Evolutionary conservation across 2,888 invertebrate species (phyloP), one percentile per base, ranked within the genome.

Genomic region (Drosophila antonietae): DNA sequence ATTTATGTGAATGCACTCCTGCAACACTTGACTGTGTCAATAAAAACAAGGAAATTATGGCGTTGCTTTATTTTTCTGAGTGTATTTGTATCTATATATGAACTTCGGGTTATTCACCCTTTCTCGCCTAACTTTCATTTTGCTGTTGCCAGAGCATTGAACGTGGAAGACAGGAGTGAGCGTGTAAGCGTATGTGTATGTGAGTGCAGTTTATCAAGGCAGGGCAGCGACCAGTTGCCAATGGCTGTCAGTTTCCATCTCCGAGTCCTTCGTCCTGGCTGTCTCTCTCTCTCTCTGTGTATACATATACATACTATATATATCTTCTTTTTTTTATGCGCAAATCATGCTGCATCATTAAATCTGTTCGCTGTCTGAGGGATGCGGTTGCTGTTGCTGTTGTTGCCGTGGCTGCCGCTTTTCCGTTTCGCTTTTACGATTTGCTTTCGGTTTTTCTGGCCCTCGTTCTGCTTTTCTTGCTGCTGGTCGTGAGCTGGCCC

Each of bases 291-390:
- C 10, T 33, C 33, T 68, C 9, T 39, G 8, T 15, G 4, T 23
- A 44, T 35, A 23, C 12, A 56, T 18, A 43, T 20, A 56, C 15
- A 41, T 28, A 33, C 15, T 33, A 43, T 43, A 43, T 56, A 43
- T 41, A 8, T 55, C 8, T 33, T 35, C 15, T 1, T 74, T 77
- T 88, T 88, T 88, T 89, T 88, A 85, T 88, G 84, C 74, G 75
- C 80, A 89, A 90, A 87, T 90, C 90, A 87, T 88, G 86, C 90
- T 89, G 88, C 81, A 88, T 86, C 88, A 89, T 90, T 90, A 89
- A 90, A 90, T 90, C 88, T 81, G 78, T 77, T 58, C 70, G 56
- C 72, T 78, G 73, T 77, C 66, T 68, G 56, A 66, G 64, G 61
- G 65, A 74, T 73, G 80, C 44, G 69, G 73, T 68, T 65, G 70